Base-by-base conservation (phyloP, 1,140 invertebrate genomes). In the Dufourea novaeangliae region DNA sequence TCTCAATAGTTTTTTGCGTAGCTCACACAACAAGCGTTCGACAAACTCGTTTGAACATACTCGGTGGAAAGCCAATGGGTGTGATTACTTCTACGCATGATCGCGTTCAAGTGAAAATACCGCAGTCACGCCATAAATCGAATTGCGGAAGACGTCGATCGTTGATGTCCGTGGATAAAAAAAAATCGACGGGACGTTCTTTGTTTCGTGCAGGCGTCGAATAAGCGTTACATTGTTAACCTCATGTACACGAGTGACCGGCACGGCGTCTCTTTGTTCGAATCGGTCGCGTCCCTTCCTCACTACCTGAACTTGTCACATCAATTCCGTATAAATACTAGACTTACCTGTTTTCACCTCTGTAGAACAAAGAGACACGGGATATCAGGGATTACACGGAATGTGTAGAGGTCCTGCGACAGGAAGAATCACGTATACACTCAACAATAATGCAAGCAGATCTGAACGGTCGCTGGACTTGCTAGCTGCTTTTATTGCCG, bases 401-500 rank as follows among this genome's bases (percentile, higher is more conserved):
- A 20, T 32, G 59, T 41, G n/a, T 34, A 17, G 32, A 50, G 52
- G 74, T 67, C 29, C 52, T 63, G 41, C 14, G 14, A 54, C 32
- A 74, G 50, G 25, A 79, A 54, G 56, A 25, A 62, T n/a, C 78
- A 68, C 64, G 14, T 22, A 79, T 52, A 70, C 57, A 71, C 68
- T 69, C 27, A 39, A 71, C 25, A 77, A 77, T 80, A 79, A 82
- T 61, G 22, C 56, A 61, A 66, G 34, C 52, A 59, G 81, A 84
- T 80, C 81, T 76, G 79, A 80, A 78, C 77, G 71, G 77, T 75
- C 62, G 78, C 64, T 27, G 64, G 75, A 66, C 78, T 84, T 39
- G 78, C 79, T 86, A 73, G 52, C 77, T 76, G 79, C 86, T 87
- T 87, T 86, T 87, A 87, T 87, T 79, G 76, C 74, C 59, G 78